Evolutionary conservation across 2,797 vertebrate species (phyloP), one percentile per base, ranked within the genome.

Genomic region (Sylvilagus floridanus): DNA sequence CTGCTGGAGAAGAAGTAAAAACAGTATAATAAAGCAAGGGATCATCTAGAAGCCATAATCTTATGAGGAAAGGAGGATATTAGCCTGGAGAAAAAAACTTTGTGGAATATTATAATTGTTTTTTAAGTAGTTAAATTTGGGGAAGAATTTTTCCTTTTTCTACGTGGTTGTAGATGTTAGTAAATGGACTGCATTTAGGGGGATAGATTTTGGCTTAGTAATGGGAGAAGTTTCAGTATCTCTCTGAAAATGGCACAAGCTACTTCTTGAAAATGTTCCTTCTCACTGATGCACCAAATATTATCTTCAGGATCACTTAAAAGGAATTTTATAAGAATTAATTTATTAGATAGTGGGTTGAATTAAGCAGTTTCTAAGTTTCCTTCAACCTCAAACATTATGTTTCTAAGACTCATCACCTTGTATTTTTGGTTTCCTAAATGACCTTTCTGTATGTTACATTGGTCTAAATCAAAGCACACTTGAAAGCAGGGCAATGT

Each of bases 251-350:
- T 52, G 57, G 28, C 30, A 92, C 13, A 19, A 62, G 60, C 16
- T 79, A 47, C 68, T 81, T 63, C 30, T 88, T 89, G 77, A 91
- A 69, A 19, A 16, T 54, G 11, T 57, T 65, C 47, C 88, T 78
- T 77, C 42, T 93, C n/a, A 37, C 19, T 32, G 66, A 30, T 87
- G 37, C 50, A 24, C 12, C 13, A 79, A 62, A 19, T 57, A 7
- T 83, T 75, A 54, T 30, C 85, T 82, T 24, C 30, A 82, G 69
- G 95, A 57, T 28, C 9, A 50, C 19, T 84, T 88, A 32, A 0
- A 35, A 37, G 65, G 57, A n/a, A 71, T 71, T 71, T 95, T 79
- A 90, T 73, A 94, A 79, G 71, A 65, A 78, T 60, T 76, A 32
- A n/a, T 26, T 69, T 26, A 12, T 69, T 78, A 90, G 65, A 72